Base-by-base conservation (phyloP, 2,888 invertebrate genomes). In the Noctua comes region DNA sequence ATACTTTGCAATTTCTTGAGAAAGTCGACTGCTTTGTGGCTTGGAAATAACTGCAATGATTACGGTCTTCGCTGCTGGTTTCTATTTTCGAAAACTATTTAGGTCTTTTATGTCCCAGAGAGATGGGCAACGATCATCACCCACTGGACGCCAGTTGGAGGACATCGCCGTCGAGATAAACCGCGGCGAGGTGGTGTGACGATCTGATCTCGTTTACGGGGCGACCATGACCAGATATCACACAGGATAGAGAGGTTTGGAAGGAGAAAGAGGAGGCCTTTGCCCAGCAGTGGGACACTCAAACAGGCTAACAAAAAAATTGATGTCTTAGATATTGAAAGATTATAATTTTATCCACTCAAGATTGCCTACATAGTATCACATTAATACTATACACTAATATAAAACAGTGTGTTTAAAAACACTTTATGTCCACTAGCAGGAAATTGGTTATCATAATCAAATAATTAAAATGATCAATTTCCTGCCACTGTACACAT, bases 1-100 rank as follows among this genome's bases (percentile, higher is more conserved):
- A 84, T 68, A 66, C 72, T 69, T 68, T 40, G 36, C n/a, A 48
- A 16, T 72, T 82, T 59, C 54, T 62, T 62, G n/a, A 68, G 82
- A 66, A 68, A 75, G 54, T 80, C 62, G 54, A 62, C 57, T 62
- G 69, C 54, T 70, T 40, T 66, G n/a, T 46, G 59, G 24, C 24
- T 57, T 21, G 27, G 59, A 46, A 79, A 59, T 62, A 71, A 62
- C 18, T 70, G 31, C 48, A 64, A 62, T 18, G 13, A 16, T 36
- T 27, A 36, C 43, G 21, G 16, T 57, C 0, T 36, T 3, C n/a
- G 2, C n/a, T 48, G 36, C 16, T 27, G 40, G 27, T 36, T 76
- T 62, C 10, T 64, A 43, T 51, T 51, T 13, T 13, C 43, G 11
- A 16, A 16, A 80, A 64, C 4, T 18, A 54, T 48, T 51, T 27